Conservation (phyloP, 2,113 vertebrate species). For the Callipepla squamata region DNA sequence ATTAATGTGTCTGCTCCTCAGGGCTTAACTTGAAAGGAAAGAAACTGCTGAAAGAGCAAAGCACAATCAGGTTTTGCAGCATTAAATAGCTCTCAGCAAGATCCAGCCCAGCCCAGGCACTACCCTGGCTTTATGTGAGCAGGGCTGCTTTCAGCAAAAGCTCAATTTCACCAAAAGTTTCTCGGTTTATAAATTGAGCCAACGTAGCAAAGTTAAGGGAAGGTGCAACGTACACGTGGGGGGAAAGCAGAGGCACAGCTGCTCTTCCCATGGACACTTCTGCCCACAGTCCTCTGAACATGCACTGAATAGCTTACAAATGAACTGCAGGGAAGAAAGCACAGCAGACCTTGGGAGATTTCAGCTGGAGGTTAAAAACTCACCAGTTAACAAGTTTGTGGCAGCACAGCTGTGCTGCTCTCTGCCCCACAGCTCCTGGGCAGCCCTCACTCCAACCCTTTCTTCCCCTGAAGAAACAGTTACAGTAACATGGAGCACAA, state of each 20-base stretch:
- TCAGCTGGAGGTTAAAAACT: background rate
- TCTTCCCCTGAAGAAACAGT: background rate
- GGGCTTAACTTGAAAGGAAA: background rate
- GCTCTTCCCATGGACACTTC: background rate
- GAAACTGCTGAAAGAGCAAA: constrained; percentile 16
- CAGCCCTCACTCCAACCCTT: background rate
- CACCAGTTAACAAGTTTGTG: background rate
- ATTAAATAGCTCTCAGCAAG: fast-evolving
- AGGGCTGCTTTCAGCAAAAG: background rate
- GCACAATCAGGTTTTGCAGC: constrained; percentile 37
- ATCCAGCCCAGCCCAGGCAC: background rate
- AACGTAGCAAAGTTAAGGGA: fast-evolving
- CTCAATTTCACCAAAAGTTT: background rate
- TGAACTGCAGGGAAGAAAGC: background rate
- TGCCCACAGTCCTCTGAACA: fast-evolving
- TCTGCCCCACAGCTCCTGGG: background rate
- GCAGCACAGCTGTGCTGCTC: background rate
- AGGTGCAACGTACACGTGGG: background rate
- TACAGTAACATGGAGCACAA: background rate
- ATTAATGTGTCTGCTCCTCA: background rate
- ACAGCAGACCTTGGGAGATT: background rate
- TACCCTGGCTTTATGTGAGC: fast-evolving
- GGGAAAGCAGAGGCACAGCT: background rate
- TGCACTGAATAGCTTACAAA: background rate
- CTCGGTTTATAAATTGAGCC: background rate